These are phyloP conservation scores for Sebastes baramenuke DNA, from an alignment of 2,797 vertebrate species.

Conservation along the genomic window DNA sequence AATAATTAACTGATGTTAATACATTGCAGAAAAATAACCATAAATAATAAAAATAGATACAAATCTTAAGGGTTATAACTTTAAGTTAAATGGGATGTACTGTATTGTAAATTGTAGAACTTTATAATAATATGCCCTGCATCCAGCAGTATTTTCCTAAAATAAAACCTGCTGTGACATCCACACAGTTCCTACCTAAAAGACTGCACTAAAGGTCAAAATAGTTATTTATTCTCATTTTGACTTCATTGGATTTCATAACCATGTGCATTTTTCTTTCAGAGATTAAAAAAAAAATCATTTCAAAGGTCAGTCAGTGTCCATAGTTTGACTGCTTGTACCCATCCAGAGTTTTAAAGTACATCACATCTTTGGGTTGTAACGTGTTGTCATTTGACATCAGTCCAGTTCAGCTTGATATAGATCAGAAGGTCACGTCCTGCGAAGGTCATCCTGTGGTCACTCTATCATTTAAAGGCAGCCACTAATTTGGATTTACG, in stretches of 20 bases:
- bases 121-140: background rate
- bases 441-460: slow-evolving; percentile 7
- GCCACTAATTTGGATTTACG: background rate
- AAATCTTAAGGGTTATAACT: background rate
- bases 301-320: background rate
- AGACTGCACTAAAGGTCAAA: too few species aligned
- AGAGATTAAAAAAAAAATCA: background rate
- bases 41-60: background rate
- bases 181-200: too few species aligned
- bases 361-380: background rate
- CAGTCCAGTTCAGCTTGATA: background rate
- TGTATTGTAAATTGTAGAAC: background rate
- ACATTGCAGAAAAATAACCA: background rate
- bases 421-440: slow-evolving; percentile 23
- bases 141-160: too few species aligned
- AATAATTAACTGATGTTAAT: background rate
- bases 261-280: background rate
- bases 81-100: background rate
- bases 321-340: background rate
- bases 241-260: background rate
- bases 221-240: background rate
- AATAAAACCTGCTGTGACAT: too few species aligned
- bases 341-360: background rate
- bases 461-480: background rate
- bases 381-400: background rate